phyloP scores from a whole-genome alignment of 1,140 invertebrate genomes.

The Chironomus striatipennis region DNA sequence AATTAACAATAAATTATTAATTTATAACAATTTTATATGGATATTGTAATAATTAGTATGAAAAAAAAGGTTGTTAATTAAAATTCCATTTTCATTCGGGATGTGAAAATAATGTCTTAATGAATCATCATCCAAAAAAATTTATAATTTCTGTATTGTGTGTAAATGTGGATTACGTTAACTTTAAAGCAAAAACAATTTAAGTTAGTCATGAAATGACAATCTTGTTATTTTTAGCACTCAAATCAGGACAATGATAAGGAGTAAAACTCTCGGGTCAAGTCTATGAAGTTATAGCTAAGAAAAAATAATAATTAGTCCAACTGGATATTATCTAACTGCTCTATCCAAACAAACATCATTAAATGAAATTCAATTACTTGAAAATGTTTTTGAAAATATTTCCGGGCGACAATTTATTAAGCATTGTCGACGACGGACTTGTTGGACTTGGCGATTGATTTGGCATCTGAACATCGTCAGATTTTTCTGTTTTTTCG shows the following conservation, averaged over 20 bases:
- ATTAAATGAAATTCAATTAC: constrained; percentile 44
- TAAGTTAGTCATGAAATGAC: background rate
- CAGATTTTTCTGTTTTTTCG: background rate
- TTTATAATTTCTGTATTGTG: background rate
- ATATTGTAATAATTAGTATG: background rate
- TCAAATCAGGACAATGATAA: background rate
- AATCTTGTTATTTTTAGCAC: background rate
- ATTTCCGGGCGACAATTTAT: constrained; percentile 72
- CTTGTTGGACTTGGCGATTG: constrained; percentile 29
- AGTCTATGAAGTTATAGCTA: no score
- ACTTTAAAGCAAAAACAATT: background rate
- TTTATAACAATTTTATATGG: constrained; percentile 27
- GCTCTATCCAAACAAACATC: background rate
- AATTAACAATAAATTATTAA: background rate
- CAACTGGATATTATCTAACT: background rate
- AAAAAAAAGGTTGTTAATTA: constrained; percentile 21
- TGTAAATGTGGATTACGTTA: background rate
- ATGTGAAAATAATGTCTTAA: no score
- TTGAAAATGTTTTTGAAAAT: constrained; percentile 96
- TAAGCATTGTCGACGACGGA: constrained; percentile 46
- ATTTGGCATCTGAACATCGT: constrained; percentile 30
- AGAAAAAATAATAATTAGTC: no score
- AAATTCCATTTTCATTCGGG: constrained; percentile 25
- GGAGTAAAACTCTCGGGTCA: no score
- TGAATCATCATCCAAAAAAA: no score